Evolutionary conservation across 2,113 vertebrate species (phyloP).

Genomic region (Nansenia antarctica): DNA sequence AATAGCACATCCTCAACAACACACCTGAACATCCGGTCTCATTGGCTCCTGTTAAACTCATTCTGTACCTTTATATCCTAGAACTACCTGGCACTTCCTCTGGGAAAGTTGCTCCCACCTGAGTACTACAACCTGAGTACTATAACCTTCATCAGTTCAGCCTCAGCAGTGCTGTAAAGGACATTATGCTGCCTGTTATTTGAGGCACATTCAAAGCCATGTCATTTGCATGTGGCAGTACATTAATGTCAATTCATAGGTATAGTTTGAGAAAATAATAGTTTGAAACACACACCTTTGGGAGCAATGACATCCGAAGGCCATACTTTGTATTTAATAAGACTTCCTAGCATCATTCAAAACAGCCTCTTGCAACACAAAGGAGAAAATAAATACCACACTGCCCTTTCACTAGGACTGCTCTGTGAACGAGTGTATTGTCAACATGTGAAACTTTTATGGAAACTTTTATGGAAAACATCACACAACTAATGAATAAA

Average conservation of each 20-base stretch:
- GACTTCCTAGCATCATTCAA: constrained; percentile 52
- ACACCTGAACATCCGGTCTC: too few relatives aligned
- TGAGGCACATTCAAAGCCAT: constrained; percentile 17
- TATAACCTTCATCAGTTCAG: background rate
- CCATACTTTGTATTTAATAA: constrained; percentile 69
- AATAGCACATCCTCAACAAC: too few relatives aligned
- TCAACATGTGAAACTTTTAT: too few relatives aligned
- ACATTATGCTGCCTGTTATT: constrained; percentile 15
- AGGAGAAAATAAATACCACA: constrained; percentile 41
- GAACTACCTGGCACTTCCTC: background rate
- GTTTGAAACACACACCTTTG: constrained; percentile 45
- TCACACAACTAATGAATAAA: too few relatives aligned
- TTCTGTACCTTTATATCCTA: too few relatives aligned
- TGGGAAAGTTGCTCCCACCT: background rate
- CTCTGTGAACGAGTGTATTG: too few relatives aligned
- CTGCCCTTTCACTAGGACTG: too few relatives aligned
- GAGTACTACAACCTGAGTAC: too few relatives aligned
- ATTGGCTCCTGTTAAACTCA: too few relatives aligned
- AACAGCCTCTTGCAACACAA: constrained; percentile 56
- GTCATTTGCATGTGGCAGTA: constrained; percentile 30
- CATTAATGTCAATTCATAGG: constrained; percentile 56
- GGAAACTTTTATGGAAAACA: too few relatives aligned
- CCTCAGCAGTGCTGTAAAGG: background rate
- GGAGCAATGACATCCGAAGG: constrained; percentile 63
- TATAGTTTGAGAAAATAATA: constrained; percentile 64